Conservation (phyloP, 2,888 invertebrate genomes). For the Thysanoteuthis rhombus region DNA sequence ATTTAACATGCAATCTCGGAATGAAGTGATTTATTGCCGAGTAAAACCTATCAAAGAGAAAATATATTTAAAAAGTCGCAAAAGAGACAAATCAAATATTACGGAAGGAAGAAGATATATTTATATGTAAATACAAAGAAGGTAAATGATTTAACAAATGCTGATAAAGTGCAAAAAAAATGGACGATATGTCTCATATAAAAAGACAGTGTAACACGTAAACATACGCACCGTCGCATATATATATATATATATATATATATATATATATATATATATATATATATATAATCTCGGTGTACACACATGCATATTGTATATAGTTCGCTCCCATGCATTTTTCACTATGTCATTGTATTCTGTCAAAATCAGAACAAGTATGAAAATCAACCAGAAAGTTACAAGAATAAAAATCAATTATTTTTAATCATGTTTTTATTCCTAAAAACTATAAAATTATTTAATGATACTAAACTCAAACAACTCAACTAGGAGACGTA, state of each 20-base stretch:
- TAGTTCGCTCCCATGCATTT: not conserved
- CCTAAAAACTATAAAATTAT: too few relatives aligned
- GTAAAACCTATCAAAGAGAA: not conserved
- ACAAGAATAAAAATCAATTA: too few relatives aligned
- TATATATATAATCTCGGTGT: not conserved
- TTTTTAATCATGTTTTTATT: too few relatives aligned
- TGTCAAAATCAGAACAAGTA: not conserved
- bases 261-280: conserved; percentile 27
- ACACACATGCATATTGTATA: not conserved
- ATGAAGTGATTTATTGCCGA: not conserved
- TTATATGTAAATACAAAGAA: not conserved
- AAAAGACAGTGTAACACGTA: not conserved
- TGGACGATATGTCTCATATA: not conserved
- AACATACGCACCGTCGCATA: not conserved
- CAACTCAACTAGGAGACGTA: not conserved
- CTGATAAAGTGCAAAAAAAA: not conserved
- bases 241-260: not conserved
- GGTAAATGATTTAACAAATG: not conserved
- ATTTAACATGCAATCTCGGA: not conserved
- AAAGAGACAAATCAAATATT: not conserved
- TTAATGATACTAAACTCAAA: too few relatives aligned
- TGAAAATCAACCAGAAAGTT: not conserved
- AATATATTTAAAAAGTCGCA: not conserved
- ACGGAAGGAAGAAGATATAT: not conserved
- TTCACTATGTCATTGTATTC: not conserved